A percentile compares a stretch with the other conserved stretches of the same genome.
Conservation (phyloP, 2,113 vertebrate species). For the Agapornis roseicollis region DNA sequence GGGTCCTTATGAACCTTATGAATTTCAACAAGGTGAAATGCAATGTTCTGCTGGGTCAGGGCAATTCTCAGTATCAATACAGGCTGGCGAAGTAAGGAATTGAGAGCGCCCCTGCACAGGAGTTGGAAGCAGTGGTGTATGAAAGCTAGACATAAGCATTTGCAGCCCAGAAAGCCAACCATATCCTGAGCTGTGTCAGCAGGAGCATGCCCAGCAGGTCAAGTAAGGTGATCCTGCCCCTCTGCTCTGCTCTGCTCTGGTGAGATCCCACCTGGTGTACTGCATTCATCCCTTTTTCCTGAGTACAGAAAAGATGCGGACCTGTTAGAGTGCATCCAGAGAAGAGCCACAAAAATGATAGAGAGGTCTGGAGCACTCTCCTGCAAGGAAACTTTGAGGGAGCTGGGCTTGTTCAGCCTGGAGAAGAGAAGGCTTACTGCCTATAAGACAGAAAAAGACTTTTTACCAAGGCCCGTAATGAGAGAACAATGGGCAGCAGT, state of each 20-base stretch:
- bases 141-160: background rate
- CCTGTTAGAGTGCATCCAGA: background rate
- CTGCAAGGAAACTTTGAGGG: background rate
- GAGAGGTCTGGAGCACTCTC: background rate
- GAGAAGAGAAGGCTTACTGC: background rate
- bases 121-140: too few species aligned
- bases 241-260: accelerated
- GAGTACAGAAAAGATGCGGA: background rate
- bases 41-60: background rate
- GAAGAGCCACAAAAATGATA: background rate
- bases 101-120: background rate
- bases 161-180: background rate
- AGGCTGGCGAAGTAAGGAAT: background rate
- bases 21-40: background rate
- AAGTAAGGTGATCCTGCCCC: background rate
- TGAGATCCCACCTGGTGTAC: background rate
- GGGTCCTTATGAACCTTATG: background rate
- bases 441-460: background rate
- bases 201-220: accelerated
- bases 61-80: background rate
- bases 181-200: background rate
- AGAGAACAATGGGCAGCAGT: background rate
- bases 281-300: background rate
- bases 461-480: background rate
- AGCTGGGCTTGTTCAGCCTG: background rate